These are phyloP conservation scores for Drosophila prostipennis DNA, from an alignment of 2,888 invertebrate species.

Conservation along the genomic window DNA sequence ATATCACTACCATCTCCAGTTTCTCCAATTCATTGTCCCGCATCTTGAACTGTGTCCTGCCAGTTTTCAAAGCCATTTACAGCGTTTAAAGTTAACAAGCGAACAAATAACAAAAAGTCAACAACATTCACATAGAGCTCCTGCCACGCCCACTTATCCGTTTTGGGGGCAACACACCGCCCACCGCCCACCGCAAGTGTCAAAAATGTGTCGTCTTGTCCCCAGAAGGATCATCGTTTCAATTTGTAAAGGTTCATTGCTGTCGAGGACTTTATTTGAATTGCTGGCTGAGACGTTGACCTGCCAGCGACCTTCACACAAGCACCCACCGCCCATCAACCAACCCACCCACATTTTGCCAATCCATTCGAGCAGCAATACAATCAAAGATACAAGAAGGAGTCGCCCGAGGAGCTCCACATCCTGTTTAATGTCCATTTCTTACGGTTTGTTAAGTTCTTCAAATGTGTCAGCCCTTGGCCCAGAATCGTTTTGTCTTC, in stretches of 20 bases:
- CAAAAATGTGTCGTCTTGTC: constrained; percentile 57
- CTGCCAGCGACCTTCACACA: constrained; percentile 68
- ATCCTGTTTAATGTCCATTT: constrained; percentile 71
- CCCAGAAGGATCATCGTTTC: constrained; percentile 79
- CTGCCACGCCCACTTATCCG: neutral
- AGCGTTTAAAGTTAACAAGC: constrained; percentile 81
- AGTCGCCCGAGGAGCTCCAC: constrained; percentile 38
- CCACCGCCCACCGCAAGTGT: constrained; percentile 56
- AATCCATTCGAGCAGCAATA: constrained; percentile 48
- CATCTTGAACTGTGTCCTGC: constrained; percentile 28
- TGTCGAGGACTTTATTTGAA: constrained; percentile 61
- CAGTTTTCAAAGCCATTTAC: constrained; percentile 82
- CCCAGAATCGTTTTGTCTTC: constrained; percentile 33
- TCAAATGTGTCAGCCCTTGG: constrained; percentile 58
- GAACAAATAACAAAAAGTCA: constrained; percentile 74
- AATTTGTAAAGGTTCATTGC: constrained; percentile 76
- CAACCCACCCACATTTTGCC: neutral
- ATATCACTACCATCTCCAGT: neutral
- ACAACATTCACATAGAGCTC: constrained; percentile 31
- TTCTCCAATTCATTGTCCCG: constrained; percentile 12
- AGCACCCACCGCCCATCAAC: constrained; percentile 14
- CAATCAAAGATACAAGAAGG: constrained; percentile 53
- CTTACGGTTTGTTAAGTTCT: constrained; percentile 75
- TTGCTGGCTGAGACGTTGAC: constrained; percentile 62
- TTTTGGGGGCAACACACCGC: neutral